Conservation (phyloP, 2,888 invertebrate genomes). For the Mesorhabditis spiculigera region DNA sequence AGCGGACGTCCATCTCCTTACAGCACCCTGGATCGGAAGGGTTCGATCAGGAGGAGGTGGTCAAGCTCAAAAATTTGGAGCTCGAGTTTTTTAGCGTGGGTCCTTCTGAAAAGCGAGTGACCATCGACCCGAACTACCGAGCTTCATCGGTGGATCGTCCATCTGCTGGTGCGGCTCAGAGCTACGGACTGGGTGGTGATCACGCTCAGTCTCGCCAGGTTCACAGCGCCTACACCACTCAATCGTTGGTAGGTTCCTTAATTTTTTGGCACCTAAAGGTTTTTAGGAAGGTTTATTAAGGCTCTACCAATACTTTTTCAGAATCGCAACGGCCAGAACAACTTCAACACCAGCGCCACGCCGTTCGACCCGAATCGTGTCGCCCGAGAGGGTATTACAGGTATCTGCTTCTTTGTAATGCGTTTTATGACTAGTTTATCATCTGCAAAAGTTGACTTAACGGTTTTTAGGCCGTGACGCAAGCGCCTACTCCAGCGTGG, state of each 20-base stretch:
- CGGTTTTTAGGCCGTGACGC: background rate
- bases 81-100: background rate
- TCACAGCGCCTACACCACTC: background rate
- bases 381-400: background rate
- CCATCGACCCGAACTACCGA: conserved; percentile 3
- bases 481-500: background rate
- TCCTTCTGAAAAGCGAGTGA: conserved; percentile 1
- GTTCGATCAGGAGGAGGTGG: background rate
- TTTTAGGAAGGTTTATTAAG: background rate
- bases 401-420: background rate
- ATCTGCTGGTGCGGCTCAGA: background rate
- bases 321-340: background rate
- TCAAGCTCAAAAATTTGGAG: background rate
- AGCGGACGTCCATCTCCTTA: background rate
- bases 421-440: too few relatives aligned
- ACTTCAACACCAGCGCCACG: background rate
- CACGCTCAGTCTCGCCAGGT: background rate
- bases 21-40: conserved; percentile 3
- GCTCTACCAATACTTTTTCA: background rate
- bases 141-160: background rate
- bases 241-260: background rate
- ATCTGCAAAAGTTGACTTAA: too few relatives aligned
- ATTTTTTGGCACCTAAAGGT: background rate
- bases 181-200: background rate
- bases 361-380: conserved; percentile 2